Evolutionary conservation across 2,797 vertebrate genomes (phyloP).

Genomic region (Kryptopterus vitreolus): DNA sequence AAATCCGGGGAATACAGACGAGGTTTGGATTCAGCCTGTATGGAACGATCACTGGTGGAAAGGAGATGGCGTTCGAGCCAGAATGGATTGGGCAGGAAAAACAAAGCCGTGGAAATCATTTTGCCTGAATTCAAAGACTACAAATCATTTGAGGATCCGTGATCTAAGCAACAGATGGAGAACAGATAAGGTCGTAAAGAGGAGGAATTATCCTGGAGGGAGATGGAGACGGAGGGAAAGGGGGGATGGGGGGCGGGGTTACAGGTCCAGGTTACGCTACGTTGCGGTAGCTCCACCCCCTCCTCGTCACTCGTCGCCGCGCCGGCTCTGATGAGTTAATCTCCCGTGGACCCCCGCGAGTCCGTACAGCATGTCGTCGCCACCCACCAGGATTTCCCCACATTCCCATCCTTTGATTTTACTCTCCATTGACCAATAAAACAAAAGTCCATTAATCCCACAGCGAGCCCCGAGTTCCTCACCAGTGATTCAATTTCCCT

Average conservation of each 20-base stretch:
- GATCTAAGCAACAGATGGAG: conserved; percentile 54
- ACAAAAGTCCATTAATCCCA: conserved; percentile 70
- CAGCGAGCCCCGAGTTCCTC: conserved; percentile 64
- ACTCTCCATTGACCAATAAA: conserved; percentile 55
- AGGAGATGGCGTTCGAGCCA: background rate
- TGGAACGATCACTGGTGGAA: background rate
- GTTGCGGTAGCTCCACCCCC: background rate
- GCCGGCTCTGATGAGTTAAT: conserved; percentile 45
- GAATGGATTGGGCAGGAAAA: background rate
- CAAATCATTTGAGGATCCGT: background rate
- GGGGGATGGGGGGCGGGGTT: background rate
- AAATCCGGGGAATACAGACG: background rate
- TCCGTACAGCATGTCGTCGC: conserved; percentile 24
- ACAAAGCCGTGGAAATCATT: conserved; percentile 43
- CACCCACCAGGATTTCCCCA: conserved; percentile 50
- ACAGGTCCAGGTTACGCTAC: background rate
- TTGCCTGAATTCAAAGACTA: conserved; percentile 2
- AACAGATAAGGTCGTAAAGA: conserved; percentile 37
- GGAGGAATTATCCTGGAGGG: conserved; percentile 14
- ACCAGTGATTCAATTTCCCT: conserved; percentile 71
- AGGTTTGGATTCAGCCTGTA: background rate
- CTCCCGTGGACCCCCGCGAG: conserved; percentile 26
- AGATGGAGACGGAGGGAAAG: too few species aligned
- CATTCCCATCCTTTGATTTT: conserved; percentile 53
- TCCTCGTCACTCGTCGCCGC: background rate